Evolutionary conservation across 2,797 vertebrate genomes (phyloP).

Genomic region (Potorous gilbertii): DNA sequence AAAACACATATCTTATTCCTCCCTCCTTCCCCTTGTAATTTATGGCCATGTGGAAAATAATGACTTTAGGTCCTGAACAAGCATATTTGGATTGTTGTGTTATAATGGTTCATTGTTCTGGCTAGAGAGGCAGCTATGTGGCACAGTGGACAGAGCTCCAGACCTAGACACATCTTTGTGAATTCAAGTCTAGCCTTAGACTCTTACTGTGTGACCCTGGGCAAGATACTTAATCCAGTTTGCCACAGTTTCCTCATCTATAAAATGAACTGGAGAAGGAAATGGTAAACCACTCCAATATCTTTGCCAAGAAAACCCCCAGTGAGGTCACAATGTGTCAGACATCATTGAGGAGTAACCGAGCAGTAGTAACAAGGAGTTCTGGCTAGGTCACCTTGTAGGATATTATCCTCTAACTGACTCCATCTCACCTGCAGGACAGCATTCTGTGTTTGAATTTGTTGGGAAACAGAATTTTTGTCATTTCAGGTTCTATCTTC

Average conservation of each 20-base stretch:
- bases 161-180: neutral
- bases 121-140: neutral
- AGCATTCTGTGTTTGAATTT: neutral
- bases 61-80: neutral
- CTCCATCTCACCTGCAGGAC: neutral
- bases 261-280: neutral
- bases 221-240: neutral
- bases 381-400: accelerated
- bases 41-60: neutral
- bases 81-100: neutral
- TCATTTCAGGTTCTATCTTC: constrained; percentile 20
- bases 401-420: accelerated
- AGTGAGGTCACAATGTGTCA: neutral
- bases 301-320: neutral
- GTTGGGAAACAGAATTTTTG: neutral
- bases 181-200: neutral
- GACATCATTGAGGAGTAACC: neutral
- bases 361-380: neutral
- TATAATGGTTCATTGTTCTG: neutral
- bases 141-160: neutral
- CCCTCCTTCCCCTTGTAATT: neutral
- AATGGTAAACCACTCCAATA: neutral
- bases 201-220: neutral
- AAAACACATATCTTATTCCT: neutral
- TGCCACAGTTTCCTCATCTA: neutral